These are phyloP conservation scores for Dryobota labecula DNA, from an alignment of 2,888 invertebrate genomes.

Conservation along the genomic window DNA sequence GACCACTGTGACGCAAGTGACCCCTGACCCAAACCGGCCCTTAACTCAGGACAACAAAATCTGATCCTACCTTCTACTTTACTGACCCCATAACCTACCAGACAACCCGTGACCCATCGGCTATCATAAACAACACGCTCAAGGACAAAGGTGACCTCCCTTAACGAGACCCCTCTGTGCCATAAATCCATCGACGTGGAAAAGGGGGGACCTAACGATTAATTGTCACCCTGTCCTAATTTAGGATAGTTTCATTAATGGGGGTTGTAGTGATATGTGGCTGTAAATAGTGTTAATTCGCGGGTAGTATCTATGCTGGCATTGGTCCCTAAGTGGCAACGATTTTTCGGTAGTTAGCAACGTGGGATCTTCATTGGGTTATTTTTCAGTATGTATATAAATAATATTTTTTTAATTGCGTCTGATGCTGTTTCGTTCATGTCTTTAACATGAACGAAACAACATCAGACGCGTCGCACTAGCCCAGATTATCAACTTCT, in stretches of 20 bases:
- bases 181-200: constrained; percentile 44
- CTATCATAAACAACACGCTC: constrained; percentile 40
- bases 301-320: neutral
- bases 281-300: constrained; percentile 40
- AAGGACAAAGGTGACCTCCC: constrained; percentile 33
- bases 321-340: constrained; percentile 1
- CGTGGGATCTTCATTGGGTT: neutral
- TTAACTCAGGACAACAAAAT: neutral
- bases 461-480: too few species aligned
- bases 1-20: neutral
- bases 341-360: neutral
- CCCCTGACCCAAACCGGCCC: neutral
- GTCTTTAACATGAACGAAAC: too few species aligned
- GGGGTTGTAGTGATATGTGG: constrained; percentile 19
- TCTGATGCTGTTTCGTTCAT: too few species aligned
- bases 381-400: too few species aligned
- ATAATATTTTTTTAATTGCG: too few species aligned
- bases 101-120: constrained; percentile 14
- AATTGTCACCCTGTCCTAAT: constrained; percentile 52
- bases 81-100: constrained; percentile 27
- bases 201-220: constrained; percentile 26
- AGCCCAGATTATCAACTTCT: too few species aligned
- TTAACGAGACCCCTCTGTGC: constrained; percentile 36
- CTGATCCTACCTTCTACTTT: constrained; percentile 7
- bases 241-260: constrained; percentile 49